Percentiles rank a stretch among this genome's conserved stretches.
These are phyloP conservation scores for Drosophila mayri DNA, from an alignment of 1,140 invertebrate genomes.

Conservation along the genomic window DNA sequence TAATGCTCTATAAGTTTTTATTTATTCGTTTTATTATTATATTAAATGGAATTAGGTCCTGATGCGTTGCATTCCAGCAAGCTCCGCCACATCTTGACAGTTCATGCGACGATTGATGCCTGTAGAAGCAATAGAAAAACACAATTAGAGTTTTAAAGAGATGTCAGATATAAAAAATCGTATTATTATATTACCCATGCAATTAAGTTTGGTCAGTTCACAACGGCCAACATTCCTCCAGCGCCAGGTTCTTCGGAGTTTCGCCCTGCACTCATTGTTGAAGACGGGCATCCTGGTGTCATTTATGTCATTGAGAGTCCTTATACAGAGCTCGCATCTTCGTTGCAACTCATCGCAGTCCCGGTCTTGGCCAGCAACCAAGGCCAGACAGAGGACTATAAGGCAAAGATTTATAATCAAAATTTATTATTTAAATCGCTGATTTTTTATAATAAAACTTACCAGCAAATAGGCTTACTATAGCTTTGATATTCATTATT, in stretches of 20 bases:
- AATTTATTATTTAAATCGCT: not conserved
- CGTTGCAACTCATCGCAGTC: conserved; percentile 24
- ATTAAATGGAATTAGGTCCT: not conserved
- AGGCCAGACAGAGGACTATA: conserved; percentile 23
- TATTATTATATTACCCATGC: conserved; percentile 18
- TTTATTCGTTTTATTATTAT: not conserved
- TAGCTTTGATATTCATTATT: conserved; percentile 12
- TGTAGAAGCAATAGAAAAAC: too few species aligned
- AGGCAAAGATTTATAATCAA: fast-evolving
- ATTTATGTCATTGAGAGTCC: not conserved
- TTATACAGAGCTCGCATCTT: conserved; percentile 6
- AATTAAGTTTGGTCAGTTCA: conserved; percentile 24
- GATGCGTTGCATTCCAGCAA: not conserved
- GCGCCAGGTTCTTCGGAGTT: conserved; percentile 11
- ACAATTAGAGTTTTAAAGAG: not conserved
- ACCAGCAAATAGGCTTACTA: conserved; percentile 8
- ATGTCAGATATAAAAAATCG: too few species aligned
- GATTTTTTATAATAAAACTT: not conserved
- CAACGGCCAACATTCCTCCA: conserved; percentile 45
- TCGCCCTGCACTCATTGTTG: conserved; percentile 26
- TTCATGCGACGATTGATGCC: conserved; percentile 1
- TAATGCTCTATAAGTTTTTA: conserved; percentile 1
- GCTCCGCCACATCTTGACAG: conserved; percentile 4
- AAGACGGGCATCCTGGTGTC: conserved; percentile 6
- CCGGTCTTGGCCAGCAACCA: conserved; percentile 27